These are phyloP conservation scores for Tetranychus truncatus DNA, from an alignment of 2,888 invertebrate species.

Conservation along the genomic window DNA sequence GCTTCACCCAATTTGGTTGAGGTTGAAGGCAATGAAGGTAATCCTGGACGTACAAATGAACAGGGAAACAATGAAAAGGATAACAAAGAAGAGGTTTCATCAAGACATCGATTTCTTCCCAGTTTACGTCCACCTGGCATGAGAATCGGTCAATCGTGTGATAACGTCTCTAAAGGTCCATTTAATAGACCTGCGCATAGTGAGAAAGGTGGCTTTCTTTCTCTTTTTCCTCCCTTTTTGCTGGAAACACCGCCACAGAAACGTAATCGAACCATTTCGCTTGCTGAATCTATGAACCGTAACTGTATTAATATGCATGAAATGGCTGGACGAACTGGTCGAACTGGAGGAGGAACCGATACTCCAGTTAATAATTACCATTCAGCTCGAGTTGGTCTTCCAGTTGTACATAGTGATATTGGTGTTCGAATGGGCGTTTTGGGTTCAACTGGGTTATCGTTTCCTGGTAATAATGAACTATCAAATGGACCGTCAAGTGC, in stretches of 20 bases:
- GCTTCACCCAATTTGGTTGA: slow-evolving; percentile 17
- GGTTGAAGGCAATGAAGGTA: neutral
- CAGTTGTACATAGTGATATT: neutral
- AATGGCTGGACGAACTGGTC: neutral
- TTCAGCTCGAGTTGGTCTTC: neutral
- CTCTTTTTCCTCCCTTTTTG: slow-evolving; percentile 5
- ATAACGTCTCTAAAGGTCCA: slow-evolving; percentile 1
- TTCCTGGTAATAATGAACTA: neutral
- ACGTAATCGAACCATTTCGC: slow-evolving; percentile 10
- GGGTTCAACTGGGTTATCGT: neutral
- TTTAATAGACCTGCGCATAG: neutral
- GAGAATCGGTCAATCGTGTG: slow-evolving; percentile 19
- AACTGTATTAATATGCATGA: neutral
- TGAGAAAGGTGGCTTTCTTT: neutral
- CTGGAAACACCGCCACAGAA: slow-evolving; percentile 11
- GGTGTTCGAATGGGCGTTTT: neutral
- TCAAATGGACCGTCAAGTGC: neutral
- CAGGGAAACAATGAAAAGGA: neutral
- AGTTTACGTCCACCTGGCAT: slow-evolving; percentile 20
- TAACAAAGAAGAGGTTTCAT: neutral
- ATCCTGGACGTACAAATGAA: neutral
- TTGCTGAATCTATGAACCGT: neutral
- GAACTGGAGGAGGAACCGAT: neutral
- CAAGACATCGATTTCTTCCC: neutral
- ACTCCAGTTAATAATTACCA: neutral